These are phyloP conservation scores for Euura saliciscinereae DNA, from an alignment of 1,140 invertebrate species.

Conservation along the genomic window DNA sequence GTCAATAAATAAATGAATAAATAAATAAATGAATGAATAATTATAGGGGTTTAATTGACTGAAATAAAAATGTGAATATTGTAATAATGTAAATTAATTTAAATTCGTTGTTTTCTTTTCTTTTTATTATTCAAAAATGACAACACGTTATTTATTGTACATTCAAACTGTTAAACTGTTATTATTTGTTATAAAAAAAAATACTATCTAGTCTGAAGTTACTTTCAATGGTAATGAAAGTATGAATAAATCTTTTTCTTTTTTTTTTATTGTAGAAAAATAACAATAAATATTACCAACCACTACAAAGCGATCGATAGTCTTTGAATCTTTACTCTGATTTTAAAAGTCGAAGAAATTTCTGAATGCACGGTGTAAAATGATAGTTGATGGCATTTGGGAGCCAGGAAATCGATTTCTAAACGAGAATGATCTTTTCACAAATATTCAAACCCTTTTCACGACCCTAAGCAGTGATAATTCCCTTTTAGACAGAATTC, in stretches of 20 bases:
- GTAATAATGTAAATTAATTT: conserved; percentile 32
- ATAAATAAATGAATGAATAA: conserved; percentile 27
- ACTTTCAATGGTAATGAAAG: background rate
- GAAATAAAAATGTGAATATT: conserved; percentile 27
- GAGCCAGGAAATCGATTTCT: no score
- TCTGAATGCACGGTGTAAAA: no score
- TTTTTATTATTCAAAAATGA: conserved; percentile 26
- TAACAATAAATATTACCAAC: conserved; percentile 13
- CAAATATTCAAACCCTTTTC: no score
- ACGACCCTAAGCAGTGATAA: no score
- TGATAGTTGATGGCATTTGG: no score
- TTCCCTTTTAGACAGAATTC: no score
- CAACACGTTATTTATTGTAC: background rate
- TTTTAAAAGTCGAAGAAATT: no score
- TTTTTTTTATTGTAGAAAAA: conserved; percentile 10
- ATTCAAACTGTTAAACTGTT: background rate
- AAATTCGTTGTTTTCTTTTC: conserved; percentile 10
- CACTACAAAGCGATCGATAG: background rate
- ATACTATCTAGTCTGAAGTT: background rate
- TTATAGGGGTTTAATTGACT: conserved; percentile 28
- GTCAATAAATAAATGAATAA: background rate
- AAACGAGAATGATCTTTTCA: no score
- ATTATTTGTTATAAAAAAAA: background rate
- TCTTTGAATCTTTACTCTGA: no score
- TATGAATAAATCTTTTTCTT: conserved; percentile 19